Evolutionary conservation across 2,113 vertebrate species (phyloP), one percentile per base, ranked within the genome.

Genomic region (Zapus hudsonius): DNA sequence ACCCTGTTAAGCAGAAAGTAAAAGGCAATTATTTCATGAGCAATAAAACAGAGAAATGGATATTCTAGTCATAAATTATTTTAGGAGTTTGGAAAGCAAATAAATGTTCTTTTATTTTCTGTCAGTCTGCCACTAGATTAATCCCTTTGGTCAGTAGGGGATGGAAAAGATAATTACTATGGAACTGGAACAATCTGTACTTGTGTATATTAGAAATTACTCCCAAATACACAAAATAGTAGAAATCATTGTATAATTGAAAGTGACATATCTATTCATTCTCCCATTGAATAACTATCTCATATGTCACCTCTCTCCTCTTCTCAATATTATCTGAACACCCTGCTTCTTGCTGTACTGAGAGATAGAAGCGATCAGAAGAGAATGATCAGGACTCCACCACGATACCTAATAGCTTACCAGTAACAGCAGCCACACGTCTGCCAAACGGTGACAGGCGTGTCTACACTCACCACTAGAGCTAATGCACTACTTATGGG

Each of bases 1-100:
- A 87, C 99, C 99, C 99, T 99, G 96, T 96, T 95, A 76, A 96
- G 47, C 0, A 93, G n/a, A 94, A 91, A 92, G 69, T 47, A 86
- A 96, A 84, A 59, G 22, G 3, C 13, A 69, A 72, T 78, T 36
- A 91, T n/a, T 84, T 87, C 31, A 89, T 82, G 47, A 87, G 91
- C 38, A 25, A 61, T 22, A 29, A 52, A 84, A 47, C 61, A 38
- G 4, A 90, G 19, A 95, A 89, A 81, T 4, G 3, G 19, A 3
- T 5, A 73, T 1, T 75, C 1, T 29, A 22, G 72, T 44, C 44
- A 67, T 3, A 74, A 87, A 31, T 0, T 64, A 47, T 82, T 5
- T 22, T 52, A 31, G 19, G 20, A 87, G 36, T 16, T 69, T 89
- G 25, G 47, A 85, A 59, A 66, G 0, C 5, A 19, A 70, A 2